Evolutionary conservation across 2,797 vertebrate species (phyloP).

Genomic region (Falco naumanni): DNA sequence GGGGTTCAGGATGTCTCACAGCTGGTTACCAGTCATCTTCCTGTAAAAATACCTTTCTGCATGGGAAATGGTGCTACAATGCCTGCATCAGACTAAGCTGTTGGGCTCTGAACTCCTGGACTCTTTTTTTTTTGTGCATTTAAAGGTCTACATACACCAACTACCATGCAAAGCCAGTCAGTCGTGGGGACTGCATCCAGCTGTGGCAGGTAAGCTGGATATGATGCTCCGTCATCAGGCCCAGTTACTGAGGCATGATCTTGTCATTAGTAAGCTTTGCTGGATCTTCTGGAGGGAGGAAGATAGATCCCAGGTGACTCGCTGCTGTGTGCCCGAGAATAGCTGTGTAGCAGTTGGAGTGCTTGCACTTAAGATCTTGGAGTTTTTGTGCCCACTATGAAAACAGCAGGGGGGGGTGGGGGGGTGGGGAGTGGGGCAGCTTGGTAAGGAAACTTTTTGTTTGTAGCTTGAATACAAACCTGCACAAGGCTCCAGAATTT

Average conservation of each 20-base stretch:
- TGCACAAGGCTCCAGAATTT: background rate
- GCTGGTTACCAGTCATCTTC: background rate
- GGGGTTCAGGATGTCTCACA: background rate
- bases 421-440: background rate
- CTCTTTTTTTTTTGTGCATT: background rate
- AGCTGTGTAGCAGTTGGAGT: background rate
- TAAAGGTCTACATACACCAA: background rate
- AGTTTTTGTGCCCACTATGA: background rate
- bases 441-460: background rate
- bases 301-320: background rate
- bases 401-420: background rate
- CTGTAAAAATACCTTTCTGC: background rate
- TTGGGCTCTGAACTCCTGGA: background rate
- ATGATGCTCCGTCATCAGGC: background rate
- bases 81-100: background rate
- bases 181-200: fast-evolving
- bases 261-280: background rate
- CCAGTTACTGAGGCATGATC: background rate
- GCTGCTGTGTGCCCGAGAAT: background rate
- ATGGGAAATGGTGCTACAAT: background rate
- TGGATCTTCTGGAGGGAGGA: background rate
- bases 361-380: fast-evolving
- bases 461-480: background rate
- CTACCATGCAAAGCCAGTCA: background rate
- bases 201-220: background rate